These are phyloP conservation scores for Coenonympha arcania DNA, from an alignment of 2,888 invertebrate genomes.

Conservation along the genomic window DNA sequence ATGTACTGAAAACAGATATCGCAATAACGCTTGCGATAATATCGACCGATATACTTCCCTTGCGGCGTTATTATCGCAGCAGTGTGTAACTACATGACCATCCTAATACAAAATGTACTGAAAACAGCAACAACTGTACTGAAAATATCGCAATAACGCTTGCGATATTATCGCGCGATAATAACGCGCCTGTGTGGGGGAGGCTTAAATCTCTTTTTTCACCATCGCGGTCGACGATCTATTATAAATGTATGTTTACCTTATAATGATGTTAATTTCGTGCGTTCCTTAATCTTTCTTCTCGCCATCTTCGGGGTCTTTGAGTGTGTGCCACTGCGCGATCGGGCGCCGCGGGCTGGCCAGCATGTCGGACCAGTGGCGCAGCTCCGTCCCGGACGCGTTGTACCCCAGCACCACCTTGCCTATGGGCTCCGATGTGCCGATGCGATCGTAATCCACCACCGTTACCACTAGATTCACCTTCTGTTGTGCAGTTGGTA, in stretches of 20 bases:
- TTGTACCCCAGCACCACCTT: constrained; percentile 97
- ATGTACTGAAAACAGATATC: too few species aligned
- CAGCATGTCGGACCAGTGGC: constrained; percentile 99
- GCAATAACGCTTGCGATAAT: too few species aligned
- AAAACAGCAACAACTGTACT: too few species aligned
- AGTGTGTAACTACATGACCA: too few species aligned
- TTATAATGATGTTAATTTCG: constrained; percentile 34
- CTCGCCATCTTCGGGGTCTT: constrained; percentile 96
- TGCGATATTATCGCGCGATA: too few species aligned
- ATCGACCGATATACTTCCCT: too few species aligned
- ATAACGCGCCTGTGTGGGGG: too few species aligned
- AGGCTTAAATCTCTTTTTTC: not conserved
- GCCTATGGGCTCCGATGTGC: constrained; percentile 99
- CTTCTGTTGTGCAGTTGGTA: constrained; percentile 81
- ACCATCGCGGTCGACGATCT: not conserved
- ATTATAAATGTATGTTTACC: not conserved
- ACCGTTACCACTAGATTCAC: constrained; percentile 99
- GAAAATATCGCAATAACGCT: too few species aligned
- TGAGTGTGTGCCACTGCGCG: constrained; percentile 99
- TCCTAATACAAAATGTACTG: too few species aligned
- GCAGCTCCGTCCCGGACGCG: constrained; percentile 97
- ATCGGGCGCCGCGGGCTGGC: constrained; percentile 99
- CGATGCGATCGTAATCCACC: constrained; percentile 99
- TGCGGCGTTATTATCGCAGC: too few species aligned
- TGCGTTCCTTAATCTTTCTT: constrained; percentile 80